Percentiles rank a stretch among this genome's conserved stretches.
Conservation (phyloP, 2,113 vertebrate species). For the Peromyscus leucopus region DNA sequence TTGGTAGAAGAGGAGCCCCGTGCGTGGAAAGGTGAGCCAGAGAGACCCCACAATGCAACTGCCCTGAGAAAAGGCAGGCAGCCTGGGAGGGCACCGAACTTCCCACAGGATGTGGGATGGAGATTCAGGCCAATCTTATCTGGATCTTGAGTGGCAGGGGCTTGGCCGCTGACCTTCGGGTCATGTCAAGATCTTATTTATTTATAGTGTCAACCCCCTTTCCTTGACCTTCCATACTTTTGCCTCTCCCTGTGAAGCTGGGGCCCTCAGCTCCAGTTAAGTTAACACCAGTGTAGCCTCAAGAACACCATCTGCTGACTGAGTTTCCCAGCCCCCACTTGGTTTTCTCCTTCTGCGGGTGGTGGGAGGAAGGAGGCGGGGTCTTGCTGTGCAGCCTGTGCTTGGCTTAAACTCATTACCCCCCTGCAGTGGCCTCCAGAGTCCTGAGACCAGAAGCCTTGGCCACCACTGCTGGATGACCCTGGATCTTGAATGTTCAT, state of each 20-base stretch:
- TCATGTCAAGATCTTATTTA: conserved; percentile 60
- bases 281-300: neutral
- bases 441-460: neutral
- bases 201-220: conserved; percentile 55
- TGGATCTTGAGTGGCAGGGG: conserved; percentile 67
- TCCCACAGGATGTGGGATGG: conserved; percentile 70
- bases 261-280: neutral
- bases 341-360: neutral
- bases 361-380: neutral
- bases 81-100: conserved; percentile 20
- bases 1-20: neutral
- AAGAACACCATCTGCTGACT: neutral
- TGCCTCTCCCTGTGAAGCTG: neutral
- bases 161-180: conserved; percentile 35
- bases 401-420: neutral
- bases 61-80: conserved; percentile 40
- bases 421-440: no score
- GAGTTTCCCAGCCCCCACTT: neutral
- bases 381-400: neutral
- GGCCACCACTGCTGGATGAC: neutral
- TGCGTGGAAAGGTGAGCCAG: neutral
- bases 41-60: conserved; percentile 26
- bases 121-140: conserved; percentile 65
- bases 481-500: neutral
- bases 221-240: neutral